Evolutionary conservation across 2,888 invertebrate species (phyloP), one percentile per base, ranked within the genome.

Genomic region (Piscicola geometra): DNA sequence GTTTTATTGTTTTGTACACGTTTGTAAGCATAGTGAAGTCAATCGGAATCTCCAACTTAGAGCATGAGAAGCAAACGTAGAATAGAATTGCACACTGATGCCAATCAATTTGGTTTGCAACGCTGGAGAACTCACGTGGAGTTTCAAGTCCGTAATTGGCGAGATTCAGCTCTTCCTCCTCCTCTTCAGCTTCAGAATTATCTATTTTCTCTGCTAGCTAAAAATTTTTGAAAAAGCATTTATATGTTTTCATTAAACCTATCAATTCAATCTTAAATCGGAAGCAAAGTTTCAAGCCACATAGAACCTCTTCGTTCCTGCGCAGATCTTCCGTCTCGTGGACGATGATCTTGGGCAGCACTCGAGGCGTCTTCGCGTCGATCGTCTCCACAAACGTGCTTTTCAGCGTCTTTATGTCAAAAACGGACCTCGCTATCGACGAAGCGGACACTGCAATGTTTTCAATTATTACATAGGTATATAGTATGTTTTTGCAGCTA

Each of bases 311-410:
- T 50, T 50, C n/a, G 15, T 50, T 50, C 15, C n/a, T 12, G 52
- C 52, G 15, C 15, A 50, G 15, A 18, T 12, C 52, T 50, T 50
- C 21, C 28, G 56, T 41, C 32, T 71, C 71, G n/a, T 50, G 52
- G n/a, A 71, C 41, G 28, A 50, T 50, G 30, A 71, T 71, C 71
- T 71, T 71, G 15, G 71, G 71, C 2, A 71, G 30, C n/a, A 50
- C 30, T 28, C 35, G 36, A 5, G 36, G 71, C 47, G 25, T 70
- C 28, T 71, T 50, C 32, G 47, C 28, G 9, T 70, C 18, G 18
- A n/a, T 25, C 5, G 33, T 1, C 30, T 71, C 71, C 1, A 71
- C 50, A 12, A 50, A 50, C 12, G 50, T 50, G 52, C 71, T 41
- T 30, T 41, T 41, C 5, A 41, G 41, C 41, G 41, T 41, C 41